phyloP scores from a whole-genome alignment of 2,888 invertebrate genomes.

The Coremacera marginata region DNA sequence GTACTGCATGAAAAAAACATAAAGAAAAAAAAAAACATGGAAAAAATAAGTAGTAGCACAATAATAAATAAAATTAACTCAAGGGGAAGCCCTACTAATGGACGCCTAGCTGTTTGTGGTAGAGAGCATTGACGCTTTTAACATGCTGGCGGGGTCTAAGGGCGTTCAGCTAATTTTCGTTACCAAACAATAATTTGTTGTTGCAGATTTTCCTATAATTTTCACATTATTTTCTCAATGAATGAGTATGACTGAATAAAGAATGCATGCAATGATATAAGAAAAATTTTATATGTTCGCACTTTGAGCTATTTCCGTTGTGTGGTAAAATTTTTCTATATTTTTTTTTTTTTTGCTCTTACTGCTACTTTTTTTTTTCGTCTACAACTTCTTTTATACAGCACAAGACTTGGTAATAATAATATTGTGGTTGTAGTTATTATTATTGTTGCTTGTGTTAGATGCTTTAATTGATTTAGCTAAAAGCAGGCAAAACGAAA shows the following conservation, averaged over 20 bases:
- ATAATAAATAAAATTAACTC: constrained; percentile 30
- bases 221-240: constrained; percentile 22
- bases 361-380: neutral
- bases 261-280: neutral
- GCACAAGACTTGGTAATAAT: neutral
- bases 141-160: neutral
- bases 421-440: neutral
- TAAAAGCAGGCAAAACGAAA: neutral
- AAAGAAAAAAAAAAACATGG: neutral
- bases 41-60: constrained; percentile 9
- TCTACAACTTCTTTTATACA: neutral
- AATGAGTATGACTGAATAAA: neutral
- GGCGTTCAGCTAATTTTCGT: constrained; percentile 16
- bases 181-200: constrained; percentile 17
- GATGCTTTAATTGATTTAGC: constrained; percentile 10
- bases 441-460: neutral
- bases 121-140: neutral
- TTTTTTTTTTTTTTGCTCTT: neutral
- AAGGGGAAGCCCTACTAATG: constrained; percentile 37
- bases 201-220: constrained; percentile 26
- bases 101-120: neutral
- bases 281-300: constrained; percentile 20
- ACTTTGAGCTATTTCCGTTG: constrained; percentile 14
- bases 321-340: too few species aligned
- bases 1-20: constrained; percentile 5